Evolutionary conservation across 2,797 vertebrate genomes (phyloP).

Genomic region (Steatocranus sp.): DNA sequence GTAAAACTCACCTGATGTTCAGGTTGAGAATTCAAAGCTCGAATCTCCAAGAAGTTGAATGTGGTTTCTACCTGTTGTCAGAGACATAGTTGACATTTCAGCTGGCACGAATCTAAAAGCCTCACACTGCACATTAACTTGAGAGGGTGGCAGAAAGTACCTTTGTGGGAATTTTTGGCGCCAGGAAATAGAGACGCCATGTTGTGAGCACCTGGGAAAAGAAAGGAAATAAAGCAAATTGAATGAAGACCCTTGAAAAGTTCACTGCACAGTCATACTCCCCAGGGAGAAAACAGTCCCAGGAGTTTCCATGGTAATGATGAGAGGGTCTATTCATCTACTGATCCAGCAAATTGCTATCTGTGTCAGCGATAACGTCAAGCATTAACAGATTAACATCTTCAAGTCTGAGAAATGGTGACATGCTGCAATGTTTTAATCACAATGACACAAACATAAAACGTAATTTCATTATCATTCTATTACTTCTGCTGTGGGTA

Average conservation of each 20-base stretch:
- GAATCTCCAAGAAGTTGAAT: slow-evolving; percentile 87
- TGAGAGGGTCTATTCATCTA: slow-evolving; percentile 31
- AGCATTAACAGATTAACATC: slow-evolving; percentile 22
- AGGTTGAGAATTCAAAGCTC: slow-evolving; percentile 79
- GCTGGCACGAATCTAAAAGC: background rate
- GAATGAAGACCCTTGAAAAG: slow-evolving; percentile 18
- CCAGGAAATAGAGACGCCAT: slow-evolving; percentile 82
- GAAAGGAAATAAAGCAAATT: slow-evolving; percentile 2
- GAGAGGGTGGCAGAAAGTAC: slow-evolving; percentile 20
- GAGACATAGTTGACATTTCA: background rate
- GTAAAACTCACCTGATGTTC: slow-evolving; percentile 77
- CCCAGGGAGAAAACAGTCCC: slow-evolving; percentile 6
- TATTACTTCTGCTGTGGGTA: background rate
- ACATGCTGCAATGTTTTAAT: slow-evolving; percentile 5
- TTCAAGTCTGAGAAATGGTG: background rate
- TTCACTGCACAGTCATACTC: slow-evolving; percentile 23
- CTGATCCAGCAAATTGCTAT: slow-evolving; percentile 55
- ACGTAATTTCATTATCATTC: slow-evolving; percentile 2
- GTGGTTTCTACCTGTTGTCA: slow-evolving; percentile 78
- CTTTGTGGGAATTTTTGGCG: slow-evolving; percentile 79
- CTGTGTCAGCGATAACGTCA: slow-evolving; percentile 10
- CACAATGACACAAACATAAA: background rate
- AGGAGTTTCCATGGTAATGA: slow-evolving; percentile 52
- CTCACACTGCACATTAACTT: background rate
- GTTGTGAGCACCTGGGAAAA: slow-evolving; percentile 77